These are phyloP conservation scores for Myocastor coypus DNA, from an alignment of 2,113 vertebrate species.

Conservation along the genomic window DNA sequence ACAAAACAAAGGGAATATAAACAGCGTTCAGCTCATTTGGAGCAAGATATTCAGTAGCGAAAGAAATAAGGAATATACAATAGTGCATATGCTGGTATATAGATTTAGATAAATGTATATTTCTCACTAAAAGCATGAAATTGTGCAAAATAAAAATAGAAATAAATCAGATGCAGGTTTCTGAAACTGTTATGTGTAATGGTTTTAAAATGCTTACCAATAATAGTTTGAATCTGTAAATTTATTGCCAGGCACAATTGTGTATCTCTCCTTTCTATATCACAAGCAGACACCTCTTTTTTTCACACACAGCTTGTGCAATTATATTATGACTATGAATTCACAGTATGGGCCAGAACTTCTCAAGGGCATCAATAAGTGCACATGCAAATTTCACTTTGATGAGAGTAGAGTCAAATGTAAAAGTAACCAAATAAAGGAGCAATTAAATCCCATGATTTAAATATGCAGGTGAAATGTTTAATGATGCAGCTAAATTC, in stretches of 20 bases:
- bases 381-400: conserved; percentile 15
- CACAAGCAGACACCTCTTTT: not conserved
- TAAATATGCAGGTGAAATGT: conserved; percentile 60
- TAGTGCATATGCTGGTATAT: not conserved
- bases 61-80: not conserved
- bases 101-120: not conserved
- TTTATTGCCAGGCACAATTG: not conserved
- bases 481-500: not conserved
- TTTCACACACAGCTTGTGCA: not conserved
- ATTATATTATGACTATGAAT: conserved; percentile 56
- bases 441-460: conserved; percentile 48
- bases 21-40: not conserved
- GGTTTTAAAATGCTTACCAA: not conserved
- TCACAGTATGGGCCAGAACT: conserved; percentile 20
- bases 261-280: not conserved
- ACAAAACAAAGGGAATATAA: not conserved
- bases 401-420: conserved; percentile 38
- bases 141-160: conserved; percentile 22
- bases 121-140: not conserved
- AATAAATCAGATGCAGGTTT: not conserved
- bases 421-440: conserved; percentile 68
- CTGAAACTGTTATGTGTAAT: not conserved
- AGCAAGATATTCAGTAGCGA: not conserved
- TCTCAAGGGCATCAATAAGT: conserved; percentile 31
- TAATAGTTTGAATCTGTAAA: conserved; percentile 16